Evolutionary conservation across 2,888 invertebrate genomes (phyloP).

Genomic region (Drosophila prolongata): DNA sequence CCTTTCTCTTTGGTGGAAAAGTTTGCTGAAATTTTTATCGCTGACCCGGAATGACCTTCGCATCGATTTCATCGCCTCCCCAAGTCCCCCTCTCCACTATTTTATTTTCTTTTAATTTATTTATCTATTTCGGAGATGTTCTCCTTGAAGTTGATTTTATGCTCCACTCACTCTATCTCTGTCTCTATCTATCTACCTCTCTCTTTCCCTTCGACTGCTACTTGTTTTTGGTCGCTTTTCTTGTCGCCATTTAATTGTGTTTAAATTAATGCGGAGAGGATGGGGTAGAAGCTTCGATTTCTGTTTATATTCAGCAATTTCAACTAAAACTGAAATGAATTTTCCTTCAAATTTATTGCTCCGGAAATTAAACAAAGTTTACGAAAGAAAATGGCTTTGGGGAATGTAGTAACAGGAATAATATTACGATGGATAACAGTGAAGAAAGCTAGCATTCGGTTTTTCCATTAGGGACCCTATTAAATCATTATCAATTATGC

Average conservation of each 20-base stretch:
- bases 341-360: constrained; percentile 33
- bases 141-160: constrained; percentile 29
- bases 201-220: constrained; percentile 2
- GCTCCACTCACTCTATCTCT: constrained; percentile 10
- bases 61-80: constrained; percentile 36
- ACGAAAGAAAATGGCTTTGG: background rate
- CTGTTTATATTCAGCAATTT: constrained; percentile 39
- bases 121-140: constrained; percentile 28
- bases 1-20: background rate
- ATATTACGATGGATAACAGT: background rate
- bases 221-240: constrained; percentile 18
- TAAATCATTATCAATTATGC: background rate
- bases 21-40: constrained; percentile 41
- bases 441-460: too few species aligned
- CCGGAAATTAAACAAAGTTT: constrained; percentile 24
- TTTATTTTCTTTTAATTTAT: constrained; percentile 45
- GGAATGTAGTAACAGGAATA: background rate
- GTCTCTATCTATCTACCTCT: background rate
- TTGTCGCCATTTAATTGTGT: constrained; percentile 48
- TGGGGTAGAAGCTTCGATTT: constrained; percentile 19
- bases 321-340: constrained; percentile 18
- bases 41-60: constrained; percentile 39
- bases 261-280: constrained; percentile 31
- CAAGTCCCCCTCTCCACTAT: background rate
- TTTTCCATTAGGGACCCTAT: background rate